A percentile compares a stretch with the other conserved stretches of the same genome.
Evolutionary conservation across 2,113 vertebrate species (phyloP).

Genomic region (Glaucomys volans): DNA sequence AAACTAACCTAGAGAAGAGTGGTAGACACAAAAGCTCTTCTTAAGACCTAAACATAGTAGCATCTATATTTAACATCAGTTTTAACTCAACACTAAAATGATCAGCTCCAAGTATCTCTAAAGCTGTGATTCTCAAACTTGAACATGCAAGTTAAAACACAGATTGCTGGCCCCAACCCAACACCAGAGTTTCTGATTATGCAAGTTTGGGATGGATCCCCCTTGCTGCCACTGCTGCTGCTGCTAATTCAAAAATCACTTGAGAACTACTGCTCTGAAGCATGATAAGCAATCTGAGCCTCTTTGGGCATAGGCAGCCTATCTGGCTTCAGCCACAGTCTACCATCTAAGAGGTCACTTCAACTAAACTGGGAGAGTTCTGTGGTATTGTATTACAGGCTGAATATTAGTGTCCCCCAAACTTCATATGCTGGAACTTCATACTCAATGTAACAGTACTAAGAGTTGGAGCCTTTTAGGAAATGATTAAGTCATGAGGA

Average conservation of each 20-base stretch:
- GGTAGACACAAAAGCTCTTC: not conserved
- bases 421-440: not conserved
- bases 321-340: not conserved
- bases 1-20: not conserved
- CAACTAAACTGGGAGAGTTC: not conserved
- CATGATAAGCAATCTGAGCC: not conserved
- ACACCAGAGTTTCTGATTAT: conserved; percentile 14
- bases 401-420: not conserved
- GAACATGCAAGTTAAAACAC: not conserved
- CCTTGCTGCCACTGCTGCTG: not conserved
- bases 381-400: not conserved
- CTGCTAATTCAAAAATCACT: not conserved
- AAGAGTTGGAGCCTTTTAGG: not conserved
- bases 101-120: not conserved
- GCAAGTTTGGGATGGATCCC: too few species aligned
- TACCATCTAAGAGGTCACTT: not conserved
- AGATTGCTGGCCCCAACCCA: not conserved
- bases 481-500: not conserved
- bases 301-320: not conserved
- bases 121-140: not conserved
- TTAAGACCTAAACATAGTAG: not conserved
- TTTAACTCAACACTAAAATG: not conserved
- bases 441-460: not conserved
- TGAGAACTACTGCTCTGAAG: not conserved
- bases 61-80: not conserved